These are phyloP conservation scores for Sympetrum striolatum DNA, from an alignment of 2,888 invertebrate species.

Conservation along the genomic window DNA sequence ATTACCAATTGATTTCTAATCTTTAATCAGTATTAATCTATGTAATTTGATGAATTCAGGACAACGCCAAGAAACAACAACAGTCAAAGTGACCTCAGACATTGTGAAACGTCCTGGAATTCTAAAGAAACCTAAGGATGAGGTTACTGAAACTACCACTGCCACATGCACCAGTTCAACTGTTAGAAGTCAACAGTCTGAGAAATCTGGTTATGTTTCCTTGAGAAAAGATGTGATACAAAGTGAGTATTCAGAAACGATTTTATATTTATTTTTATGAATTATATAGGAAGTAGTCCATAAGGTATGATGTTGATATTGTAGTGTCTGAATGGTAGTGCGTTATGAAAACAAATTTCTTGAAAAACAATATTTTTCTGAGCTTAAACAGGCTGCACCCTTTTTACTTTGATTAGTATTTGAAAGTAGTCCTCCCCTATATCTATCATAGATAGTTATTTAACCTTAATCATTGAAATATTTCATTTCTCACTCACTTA, in stretches of 20 bases:
- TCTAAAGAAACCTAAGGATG: conserved; percentile 51
- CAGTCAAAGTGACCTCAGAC: conserved; percentile 42
- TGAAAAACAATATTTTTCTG: too few relatives aligned
- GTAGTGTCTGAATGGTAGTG: too few relatives aligned
- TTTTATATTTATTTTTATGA: neutral
- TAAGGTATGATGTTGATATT: neutral
- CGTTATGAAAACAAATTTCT: too few relatives aligned
- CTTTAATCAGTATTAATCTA: too few relatives aligned
- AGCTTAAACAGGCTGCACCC: too few relatives aligned
- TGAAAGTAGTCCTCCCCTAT: too few relatives aligned
- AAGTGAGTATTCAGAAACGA: conserved; percentile 50
- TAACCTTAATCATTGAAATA: too few relatives aligned
- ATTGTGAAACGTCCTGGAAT: conserved; percentile 49
- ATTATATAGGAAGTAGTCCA: neutral
- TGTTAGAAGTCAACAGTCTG: conserved; percentile 52
- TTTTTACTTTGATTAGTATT: too few relatives aligned
- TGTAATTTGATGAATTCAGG: neutral
- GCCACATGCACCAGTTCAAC: conserved; percentile 47
- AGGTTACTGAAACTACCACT: conserved; percentile 39
- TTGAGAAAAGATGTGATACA: conserved; percentile 52
- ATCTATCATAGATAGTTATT: too few relatives aligned
- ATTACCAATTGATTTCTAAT: too few relatives aligned
- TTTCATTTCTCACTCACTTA: too few relatives aligned
- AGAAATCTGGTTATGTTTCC: conserved; percentile 54
- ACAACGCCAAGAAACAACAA: conserved; percentile 15